A percentile compares a stretch with the other conserved stretches of the same genome.
phyloP scores from a whole-genome alignment of 1,140 invertebrate genomes.

The Leptinotarsa texana region DNA sequence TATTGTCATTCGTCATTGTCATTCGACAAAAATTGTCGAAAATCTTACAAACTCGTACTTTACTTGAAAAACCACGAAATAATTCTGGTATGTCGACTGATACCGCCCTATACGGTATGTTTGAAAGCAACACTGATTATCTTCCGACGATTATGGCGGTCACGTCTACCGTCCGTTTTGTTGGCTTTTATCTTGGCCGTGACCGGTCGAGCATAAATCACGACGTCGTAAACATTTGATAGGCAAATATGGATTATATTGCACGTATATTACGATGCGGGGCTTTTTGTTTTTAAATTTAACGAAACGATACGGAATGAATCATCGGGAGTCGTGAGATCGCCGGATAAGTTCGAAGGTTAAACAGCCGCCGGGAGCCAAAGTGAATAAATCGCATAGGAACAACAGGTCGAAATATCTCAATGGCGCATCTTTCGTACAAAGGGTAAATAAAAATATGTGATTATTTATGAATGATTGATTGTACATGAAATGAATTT shows the following conservation, averaged over 20 bases:
- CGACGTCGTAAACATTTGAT: slow-evolving; percentile 5
- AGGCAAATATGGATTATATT: slow-evolving; percentile 12
- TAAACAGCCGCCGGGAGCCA: background rate
- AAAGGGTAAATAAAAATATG: no score
- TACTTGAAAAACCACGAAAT: no score
- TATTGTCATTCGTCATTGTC: no score
- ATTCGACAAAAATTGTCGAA: no score
- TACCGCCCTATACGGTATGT: background rate
- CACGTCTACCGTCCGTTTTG: slow-evolving; percentile 16
- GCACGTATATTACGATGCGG: background rate
- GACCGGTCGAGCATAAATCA: slow-evolving; percentile 4
- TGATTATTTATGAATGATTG: no score
- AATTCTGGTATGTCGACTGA: no score
- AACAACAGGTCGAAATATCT: background rate
- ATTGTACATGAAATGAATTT: no score
- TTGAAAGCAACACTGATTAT: background rate
- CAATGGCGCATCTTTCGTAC: background rate
- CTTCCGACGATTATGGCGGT: slow-evolving; percentile 3
- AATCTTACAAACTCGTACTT: no score
- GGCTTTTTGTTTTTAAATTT: background rate
- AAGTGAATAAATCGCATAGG: background rate
- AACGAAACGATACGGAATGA: background rate
- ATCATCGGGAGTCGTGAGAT: background rate
- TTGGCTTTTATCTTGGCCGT: slow-evolving; percentile 1
- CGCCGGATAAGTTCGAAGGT: background rate